phyloP scores from a whole-genome alignment of 2,888 invertebrate genomes.

The Pycnomerus fuliginosus region DNA sequence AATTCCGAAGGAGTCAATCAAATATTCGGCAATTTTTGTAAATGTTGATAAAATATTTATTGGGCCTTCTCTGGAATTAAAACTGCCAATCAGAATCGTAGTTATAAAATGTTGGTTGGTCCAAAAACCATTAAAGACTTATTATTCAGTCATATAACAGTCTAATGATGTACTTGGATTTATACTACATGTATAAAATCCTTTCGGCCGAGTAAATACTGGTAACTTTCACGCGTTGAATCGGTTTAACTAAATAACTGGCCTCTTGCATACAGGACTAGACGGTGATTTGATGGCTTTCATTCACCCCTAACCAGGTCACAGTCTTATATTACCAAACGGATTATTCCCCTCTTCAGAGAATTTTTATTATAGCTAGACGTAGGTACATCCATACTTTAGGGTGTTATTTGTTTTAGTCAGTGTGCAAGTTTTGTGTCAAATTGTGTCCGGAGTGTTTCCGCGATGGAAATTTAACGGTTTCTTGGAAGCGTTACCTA shows the following conservation, averaged over 20 bases:
- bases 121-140: conserved; percentile 38
- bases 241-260: conserved; percentile 47
- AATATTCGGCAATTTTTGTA: not conserved
- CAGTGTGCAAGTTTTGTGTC: conserved; percentile 24
- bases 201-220: conserved; percentile 43
- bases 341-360: conserved; percentile 31
- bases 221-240: conserved; percentile 41
- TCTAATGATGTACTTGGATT: conserved; percentile 39
- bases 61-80: no score
- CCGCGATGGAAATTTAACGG: no score
- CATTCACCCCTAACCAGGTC: conserved; percentile 6
- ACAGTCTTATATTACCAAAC: conserved; percentile 27
- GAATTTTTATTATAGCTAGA: conserved; percentile 35
- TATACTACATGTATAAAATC: conserved; percentile 37
- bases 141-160: conserved; percentile 37
- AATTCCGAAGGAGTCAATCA: not conserved
- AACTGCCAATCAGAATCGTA: conserved; percentile 27
- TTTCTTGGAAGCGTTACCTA: no score
- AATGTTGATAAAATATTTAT: no score
- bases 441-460: conserved; percentile 9
- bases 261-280: conserved; percentile 53
- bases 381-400: conserved; percentile 33
- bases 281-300: conserved; percentile 53
- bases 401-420: conserved; percentile 39
- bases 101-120: conserved; percentile 41